Evolutionary conservation across 2,888 invertebrate genomes (phyloP), one percentile per base, ranked within the genome.

Genomic region (Nesidiocoris tenuis): DNA sequence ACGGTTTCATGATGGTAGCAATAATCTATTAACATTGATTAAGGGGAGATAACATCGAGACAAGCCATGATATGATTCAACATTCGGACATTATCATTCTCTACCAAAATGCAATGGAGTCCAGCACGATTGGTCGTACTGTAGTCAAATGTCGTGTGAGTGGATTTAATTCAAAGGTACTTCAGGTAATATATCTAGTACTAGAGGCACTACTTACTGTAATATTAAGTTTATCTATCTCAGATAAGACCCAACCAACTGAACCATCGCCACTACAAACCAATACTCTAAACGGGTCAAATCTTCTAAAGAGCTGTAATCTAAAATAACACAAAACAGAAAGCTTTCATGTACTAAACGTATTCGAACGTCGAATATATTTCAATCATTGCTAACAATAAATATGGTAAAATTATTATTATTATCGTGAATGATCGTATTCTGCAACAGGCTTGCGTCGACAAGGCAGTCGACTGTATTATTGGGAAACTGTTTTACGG

Each of bases 221-320:
- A 91, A 98, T 93, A 83, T 94, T 93, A 80, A 98, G 88, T 81
- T 93, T 91, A 85, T 98, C 98, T 80, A 98, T 94, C 85, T 98
- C 96, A 79, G 95, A 93, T 79, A 98, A 88, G 78, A 98, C 98
- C 98, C 98, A 98, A 72, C 98, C 96, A 7, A 98, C 96, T 54
- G 96, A 96, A 19, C 98, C 98, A 84, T 98, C 98, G 0, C 98
- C 98, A 64, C 97, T 97, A 87, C 98, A 98, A 77, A 98, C 95
- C 79, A 98, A 87, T 82, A 98, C 95, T 81, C 98, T 90, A 84
- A 98, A 94, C 80, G 96, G 96, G 83, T 97, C 95, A 84, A 98
- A 96, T 85, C 95, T 94, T 81, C 95, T 89, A 86, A 98, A 98
- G 81, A 98, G 87, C 78, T 94, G 88, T 81, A 98, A 86, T 80